A percentile compares a stretch with the other conserved stretches of the same genome.
phyloP scores from a whole-genome alignment of 1,140 invertebrate species.

The Zelostemma sp. region DNA sequence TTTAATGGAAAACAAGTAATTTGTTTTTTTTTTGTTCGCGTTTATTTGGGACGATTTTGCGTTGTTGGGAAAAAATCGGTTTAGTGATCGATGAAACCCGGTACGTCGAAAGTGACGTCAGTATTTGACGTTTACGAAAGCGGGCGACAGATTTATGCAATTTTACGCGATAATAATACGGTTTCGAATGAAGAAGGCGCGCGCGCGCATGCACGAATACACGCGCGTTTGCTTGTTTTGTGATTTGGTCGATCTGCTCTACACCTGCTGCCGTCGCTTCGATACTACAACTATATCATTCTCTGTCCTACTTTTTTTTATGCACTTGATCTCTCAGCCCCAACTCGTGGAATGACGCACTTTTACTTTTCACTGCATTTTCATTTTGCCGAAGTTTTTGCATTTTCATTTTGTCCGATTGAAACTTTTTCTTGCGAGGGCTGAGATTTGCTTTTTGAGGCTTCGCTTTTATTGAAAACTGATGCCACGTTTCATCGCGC shows the following conservation, averaged over 20 bases:
- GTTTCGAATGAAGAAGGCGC: background rate
- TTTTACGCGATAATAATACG: background rate
- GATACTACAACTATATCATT: slow-evolving; percentile 11
- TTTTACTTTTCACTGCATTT: background rate
- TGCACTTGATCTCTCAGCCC: slow-evolving; percentile 30
- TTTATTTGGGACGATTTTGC: background rate
- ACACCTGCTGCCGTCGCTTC: background rate
- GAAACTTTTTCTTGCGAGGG: too few species aligned
- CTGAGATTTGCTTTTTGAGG: too few species aligned
- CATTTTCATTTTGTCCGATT: background rate
- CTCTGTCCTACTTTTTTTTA: slow-evolving; percentile 34
- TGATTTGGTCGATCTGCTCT: slow-evolving; percentile 1
- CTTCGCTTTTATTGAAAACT: too few species aligned
- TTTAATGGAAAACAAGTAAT: background rate
- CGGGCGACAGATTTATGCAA: slow-evolving; percentile 1
- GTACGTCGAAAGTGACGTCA: background rate
- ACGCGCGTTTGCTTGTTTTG: background rate
- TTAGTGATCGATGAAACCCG: background rate
- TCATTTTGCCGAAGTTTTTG: background rate
- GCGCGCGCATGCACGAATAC: background rate
- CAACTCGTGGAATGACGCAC: background rate
- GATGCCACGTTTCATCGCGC: too few species aligned
- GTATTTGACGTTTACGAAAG: background rate
- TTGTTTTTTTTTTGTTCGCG: background rate
- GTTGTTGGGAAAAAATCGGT: background rate